Evolutionary conservation across 2,888 invertebrate species (phyloP).

Genomic region (Mayetiola destructor): DNA sequence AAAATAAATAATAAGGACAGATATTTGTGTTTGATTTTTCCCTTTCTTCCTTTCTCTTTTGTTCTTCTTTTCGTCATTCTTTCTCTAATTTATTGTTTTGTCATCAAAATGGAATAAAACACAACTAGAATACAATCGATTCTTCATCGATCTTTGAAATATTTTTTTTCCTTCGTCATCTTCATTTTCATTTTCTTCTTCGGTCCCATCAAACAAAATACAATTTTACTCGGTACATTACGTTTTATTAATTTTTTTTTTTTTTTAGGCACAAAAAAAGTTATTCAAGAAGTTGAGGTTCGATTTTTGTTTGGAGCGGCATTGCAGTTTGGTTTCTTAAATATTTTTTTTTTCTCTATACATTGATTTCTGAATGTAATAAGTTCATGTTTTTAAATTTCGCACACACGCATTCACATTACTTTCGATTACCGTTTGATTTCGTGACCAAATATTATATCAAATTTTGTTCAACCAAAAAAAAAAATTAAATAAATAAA

Average conservation of each 20-base stretch:
- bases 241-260: constrained; percentile 19
- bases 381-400: neutral
- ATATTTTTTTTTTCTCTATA: constrained; percentile 10
- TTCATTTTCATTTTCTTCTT: neutral
- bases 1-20: constrained; percentile 9
- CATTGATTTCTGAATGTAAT: neutral
- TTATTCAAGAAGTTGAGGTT: constrained; percentile 38
- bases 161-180: neutral
- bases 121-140: constrained; percentile 5
- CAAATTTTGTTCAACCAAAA: neutral
- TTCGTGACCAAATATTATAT: constrained; percentile 2
- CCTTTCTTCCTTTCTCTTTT: neutral
- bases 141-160: neutral
- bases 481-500: constrained; percentile 1
- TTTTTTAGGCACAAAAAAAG: constrained; percentile 11
- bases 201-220: constrained; percentile 16
- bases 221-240: constrained; percentile 21
- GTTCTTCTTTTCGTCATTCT: neutral
- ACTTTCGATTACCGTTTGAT: neutral
- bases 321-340: constrained; percentile 28
- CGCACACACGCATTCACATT: neutral
- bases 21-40: neutral
- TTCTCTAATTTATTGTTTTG: neutral
- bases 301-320: constrained; percentile 39
- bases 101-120: too few relatives aligned